Conservation (phyloP, 1,140 invertebrate species). For the Neodiprion fabricii region DNA sequence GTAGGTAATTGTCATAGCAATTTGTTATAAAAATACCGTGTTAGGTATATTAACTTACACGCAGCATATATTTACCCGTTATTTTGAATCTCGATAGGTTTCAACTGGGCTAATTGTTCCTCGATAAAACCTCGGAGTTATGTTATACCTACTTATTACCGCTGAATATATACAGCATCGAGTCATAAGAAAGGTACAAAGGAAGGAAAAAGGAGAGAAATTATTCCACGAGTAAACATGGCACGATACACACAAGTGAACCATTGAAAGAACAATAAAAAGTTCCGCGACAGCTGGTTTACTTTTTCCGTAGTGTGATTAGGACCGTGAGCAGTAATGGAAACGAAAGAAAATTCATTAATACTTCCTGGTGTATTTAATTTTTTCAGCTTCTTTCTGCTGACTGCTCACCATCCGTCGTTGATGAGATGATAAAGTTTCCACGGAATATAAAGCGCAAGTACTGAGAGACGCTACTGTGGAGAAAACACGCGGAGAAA, state of each 20-base stretch:
- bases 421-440: conserved; percentile 5
- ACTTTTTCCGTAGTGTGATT: no score
- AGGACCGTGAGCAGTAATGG: no score
- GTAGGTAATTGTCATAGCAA: not conserved
- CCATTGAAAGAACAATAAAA: not conserved
- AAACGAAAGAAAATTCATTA: no score
- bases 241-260: not conserved
- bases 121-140: not conserved
- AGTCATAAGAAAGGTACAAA: not conserved
- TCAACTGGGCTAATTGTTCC: conserved; percentile 1
- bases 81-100: not conserved
- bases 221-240: not conserved
- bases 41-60: not conserved
- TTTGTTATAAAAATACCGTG: not conserved
- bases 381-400: not conserved
- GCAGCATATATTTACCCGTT: no score
- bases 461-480: no score
- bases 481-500: no score
- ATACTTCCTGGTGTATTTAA: not conserved
- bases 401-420: not conserved
- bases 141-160: no score
- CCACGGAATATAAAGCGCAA: not conserved
- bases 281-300: no score
- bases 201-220: not conserved
- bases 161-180: not conserved